Conservation (phyloP, 2,888 invertebrate species). For the Nephrotoma guestfalica region DNA sequence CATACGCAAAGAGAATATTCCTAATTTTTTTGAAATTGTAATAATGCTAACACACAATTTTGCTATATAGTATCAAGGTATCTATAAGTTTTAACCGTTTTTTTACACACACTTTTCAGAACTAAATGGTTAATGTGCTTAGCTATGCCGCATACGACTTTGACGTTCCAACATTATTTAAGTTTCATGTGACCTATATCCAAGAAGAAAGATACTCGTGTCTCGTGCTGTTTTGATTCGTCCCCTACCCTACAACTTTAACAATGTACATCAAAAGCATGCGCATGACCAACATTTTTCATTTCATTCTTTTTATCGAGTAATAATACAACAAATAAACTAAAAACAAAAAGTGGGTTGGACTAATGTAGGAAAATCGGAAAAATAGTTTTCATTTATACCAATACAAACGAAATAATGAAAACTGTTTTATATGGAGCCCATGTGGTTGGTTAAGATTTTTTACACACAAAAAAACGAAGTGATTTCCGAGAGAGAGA, state of each 20-base stretch:
- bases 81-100: too few relatives aligned
- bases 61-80: too few relatives aligned
- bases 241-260: neutral
- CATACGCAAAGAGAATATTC: too few relatives aligned
- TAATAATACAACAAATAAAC: neutral
- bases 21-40: too few relatives aligned
- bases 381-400: neutral
- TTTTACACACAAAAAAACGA: neutral
- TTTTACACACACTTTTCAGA: too few relatives aligned
- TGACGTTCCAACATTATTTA: too few relatives aligned
- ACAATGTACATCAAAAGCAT: neutral
- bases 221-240: neutral
- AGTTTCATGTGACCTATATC: neutral
- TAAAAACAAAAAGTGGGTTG: neutral
- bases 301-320: neutral
- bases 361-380: neutral
- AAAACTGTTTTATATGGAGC: neutral
- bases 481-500: neutral
- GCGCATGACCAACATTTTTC: neutral
- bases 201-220: neutral
- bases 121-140: too few relatives aligned
- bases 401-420: neutral
- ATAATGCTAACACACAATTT: too few relatives aligned
- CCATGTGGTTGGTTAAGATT: neutral
- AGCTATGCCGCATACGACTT: too few relatives aligned